Conservation (phyloP, 1,140 invertebrate genomes). For the Drosophila burlai region DNA sequence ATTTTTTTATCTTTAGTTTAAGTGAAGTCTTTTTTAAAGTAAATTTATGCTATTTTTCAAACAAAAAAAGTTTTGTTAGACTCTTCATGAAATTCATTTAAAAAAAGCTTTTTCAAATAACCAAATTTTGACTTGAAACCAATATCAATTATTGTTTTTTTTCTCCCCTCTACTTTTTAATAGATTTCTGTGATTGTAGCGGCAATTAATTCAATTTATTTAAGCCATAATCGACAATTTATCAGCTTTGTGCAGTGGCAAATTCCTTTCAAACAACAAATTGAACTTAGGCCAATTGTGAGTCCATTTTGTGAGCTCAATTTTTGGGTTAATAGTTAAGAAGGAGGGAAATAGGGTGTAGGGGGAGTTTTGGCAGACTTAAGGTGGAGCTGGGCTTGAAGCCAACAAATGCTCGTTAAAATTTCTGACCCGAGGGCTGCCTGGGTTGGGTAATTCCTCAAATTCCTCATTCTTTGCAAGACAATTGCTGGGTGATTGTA, state of each 20-base stretch:
- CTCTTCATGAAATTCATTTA: not conserved
- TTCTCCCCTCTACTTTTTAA: not conserved
- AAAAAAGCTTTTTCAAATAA: not conserved
- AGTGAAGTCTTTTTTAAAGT: too few relatives aligned
- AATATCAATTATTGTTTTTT: not conserved
- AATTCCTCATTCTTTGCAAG: constrained; percentile 62
- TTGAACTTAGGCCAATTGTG: constrained; percentile 41
- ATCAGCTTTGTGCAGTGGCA: constrained; percentile 38
- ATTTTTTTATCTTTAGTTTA: not conserved
- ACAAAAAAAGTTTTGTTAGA: too few relatives aligned
- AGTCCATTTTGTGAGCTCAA: constrained; percentile 22
- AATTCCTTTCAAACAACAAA: constrained; percentile 30
- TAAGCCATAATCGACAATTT: constrained; percentile 20
- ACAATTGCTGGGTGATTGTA: constrained; percentile 68
- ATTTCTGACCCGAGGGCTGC: constrained; percentile 69
- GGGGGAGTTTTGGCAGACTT: constrained; percentile 47
- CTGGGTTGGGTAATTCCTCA: constrained; percentile 66
- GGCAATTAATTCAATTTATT: constrained; percentile 8
- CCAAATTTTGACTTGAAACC: not conserved
- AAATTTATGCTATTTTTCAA: too few relatives aligned
- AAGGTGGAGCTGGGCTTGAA: constrained; percentile 42
- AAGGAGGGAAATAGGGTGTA: not conserved
- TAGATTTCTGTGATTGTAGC: constrained; percentile 10
- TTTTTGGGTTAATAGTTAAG: constrained; percentile 16
- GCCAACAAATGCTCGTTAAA: constrained; percentile 64